These are phyloP conservation scores for Lobophora halterata DNA, from an alignment of 2,888 invertebrate species.

Conservation along the genomic window DNA sequence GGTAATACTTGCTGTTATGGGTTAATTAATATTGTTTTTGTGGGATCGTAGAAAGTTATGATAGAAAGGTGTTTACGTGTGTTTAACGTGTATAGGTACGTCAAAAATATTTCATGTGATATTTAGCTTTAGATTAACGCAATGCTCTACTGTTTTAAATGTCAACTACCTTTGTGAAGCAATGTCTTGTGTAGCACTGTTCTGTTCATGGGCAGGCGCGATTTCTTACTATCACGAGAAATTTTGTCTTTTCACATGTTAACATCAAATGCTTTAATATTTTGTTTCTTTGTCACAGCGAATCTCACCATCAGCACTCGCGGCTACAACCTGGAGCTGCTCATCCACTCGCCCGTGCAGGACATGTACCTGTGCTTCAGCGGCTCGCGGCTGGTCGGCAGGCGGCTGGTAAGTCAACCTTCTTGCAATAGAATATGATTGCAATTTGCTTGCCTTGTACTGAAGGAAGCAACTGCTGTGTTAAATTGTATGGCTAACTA, in stretches of 20 bases:
- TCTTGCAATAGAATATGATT: constrained; percentile 2
- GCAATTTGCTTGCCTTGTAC: not conserved
- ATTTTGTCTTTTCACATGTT: too few species aligned
- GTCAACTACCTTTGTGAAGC: too few species aligned
- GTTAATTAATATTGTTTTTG: constrained; percentile 53
- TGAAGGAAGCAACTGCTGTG: too few species aligned
- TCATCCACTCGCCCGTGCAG: constrained; percentile 86
- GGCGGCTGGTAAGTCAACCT: constrained; percentile 77
- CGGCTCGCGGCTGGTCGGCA: constrained; percentile 86
- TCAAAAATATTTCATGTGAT: too few species aligned
- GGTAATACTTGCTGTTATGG: constrained; percentile 52
- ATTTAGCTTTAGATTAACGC: too few species aligned
- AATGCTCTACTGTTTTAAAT: too few species aligned
- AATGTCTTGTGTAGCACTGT: too few species aligned
- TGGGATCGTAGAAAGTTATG: constrained; percentile 45
- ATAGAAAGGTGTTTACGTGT: constrained; percentile 8
- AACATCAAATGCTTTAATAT: too few species aligned
- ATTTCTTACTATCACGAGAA: too few species aligned
- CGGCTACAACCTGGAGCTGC: constrained; percentile 80
- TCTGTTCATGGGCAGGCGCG: too few species aligned
- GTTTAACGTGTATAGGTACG: constrained; percentile 9
- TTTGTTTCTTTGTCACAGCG: constrained; percentile 76
- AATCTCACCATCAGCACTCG: constrained; percentile 84
- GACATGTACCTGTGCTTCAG: constrained; percentile 89
- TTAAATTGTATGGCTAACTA: too few species aligned